Evolutionary conservation across 2,888 invertebrate genomes (phyloP).

Genomic region (Cancer borealis): DNA sequence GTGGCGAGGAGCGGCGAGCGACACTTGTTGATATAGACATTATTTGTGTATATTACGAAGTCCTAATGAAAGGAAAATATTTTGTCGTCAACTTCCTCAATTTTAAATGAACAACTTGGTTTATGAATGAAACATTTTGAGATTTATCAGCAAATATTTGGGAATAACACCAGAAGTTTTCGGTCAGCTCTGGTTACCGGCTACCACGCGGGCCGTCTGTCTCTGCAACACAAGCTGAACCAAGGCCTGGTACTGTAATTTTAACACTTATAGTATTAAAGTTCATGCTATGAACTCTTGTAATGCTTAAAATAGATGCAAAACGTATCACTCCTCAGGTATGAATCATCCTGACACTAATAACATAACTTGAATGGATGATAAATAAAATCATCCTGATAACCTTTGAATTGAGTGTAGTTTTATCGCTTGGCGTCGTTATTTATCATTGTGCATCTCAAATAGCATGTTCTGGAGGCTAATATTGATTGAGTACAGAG

Average conservation of each 20-base stretch:
- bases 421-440: neutral
- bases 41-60: neutral
- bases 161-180: slow-evolving; percentile 38
- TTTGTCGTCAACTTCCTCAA: slow-evolving; percentile 50
- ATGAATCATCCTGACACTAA: neutral
- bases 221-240: slow-evolving; percentile 52
- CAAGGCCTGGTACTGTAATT: neutral
- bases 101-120: slow-evolving; percentile 49
- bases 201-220: slow-evolving; percentile 55
- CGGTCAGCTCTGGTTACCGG: slow-evolving; percentile 65
- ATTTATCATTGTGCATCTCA: neutral
- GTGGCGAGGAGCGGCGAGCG: neutral
- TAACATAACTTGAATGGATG: neutral
- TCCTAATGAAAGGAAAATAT: slow-evolving; percentile 37
- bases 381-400: neutral
- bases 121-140: slow-evolving; percentile 9
- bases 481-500: neutral
- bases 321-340: neutral
- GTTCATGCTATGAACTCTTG: neutral
- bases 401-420: neutral
- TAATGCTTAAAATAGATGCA: neutral
- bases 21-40: neutral
- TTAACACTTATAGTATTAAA: neutral
- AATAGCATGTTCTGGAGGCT: neutral
- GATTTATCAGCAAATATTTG: neutral